Evolutionary conservation across 2,888 invertebrate species (phyloP).

Genomic region (Blastobasis lacticolella): DNA sequence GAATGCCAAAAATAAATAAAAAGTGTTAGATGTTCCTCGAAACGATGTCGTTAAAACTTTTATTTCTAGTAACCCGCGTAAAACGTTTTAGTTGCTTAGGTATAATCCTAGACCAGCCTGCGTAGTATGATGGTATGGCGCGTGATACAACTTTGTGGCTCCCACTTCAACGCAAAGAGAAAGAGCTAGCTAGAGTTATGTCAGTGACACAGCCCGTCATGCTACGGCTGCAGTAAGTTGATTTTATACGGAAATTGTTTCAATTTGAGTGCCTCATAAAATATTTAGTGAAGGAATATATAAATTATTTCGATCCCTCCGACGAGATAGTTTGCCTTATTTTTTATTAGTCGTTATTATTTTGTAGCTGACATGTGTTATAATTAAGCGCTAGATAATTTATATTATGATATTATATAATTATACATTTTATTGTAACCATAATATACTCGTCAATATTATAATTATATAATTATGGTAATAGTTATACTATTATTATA

Average conservation of each 20-base stretch:
- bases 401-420: slow-evolving; percentile 22
- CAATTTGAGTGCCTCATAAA: slow-evolving; percentile 64
- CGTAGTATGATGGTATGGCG: too few relatives aligned
- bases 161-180: too few relatives aligned
- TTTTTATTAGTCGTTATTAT: slow-evolving; percentile 54
- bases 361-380: slow-evolving; percentile 38
- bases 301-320: slow-evolving; percentile 65
- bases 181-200: too few relatives aligned
- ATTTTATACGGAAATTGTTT: slow-evolving; percentile 39
- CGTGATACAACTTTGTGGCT: too few relatives aligned
- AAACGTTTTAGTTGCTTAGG: slow-evolving; percentile 13
- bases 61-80: slow-evolving; percentile 15
- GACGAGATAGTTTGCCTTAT: slow-evolving; percentile 64
- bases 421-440: slow-evolving; percentile 21
- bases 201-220: too few relatives aligned
- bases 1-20: slow-evolving; percentile 25
- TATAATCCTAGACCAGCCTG: slow-evolving; percentile 26
- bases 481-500: not conserved
- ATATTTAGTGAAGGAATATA: slow-evolving; percentile 28
- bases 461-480: not conserved
- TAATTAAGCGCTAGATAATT: slow-evolving; percentile 40
- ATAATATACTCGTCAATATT: slow-evolving; percentile 25
- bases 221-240: slow-evolving; percentile 6
- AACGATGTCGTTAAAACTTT: slow-evolving; percentile 5
- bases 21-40: slow-evolving; percentile 15